Percentiles rank a stretch among this genome's conserved stretches.
Conservation (phyloP, 1,140 invertebrate genomes). For the Penaeus indicus region DNA sequence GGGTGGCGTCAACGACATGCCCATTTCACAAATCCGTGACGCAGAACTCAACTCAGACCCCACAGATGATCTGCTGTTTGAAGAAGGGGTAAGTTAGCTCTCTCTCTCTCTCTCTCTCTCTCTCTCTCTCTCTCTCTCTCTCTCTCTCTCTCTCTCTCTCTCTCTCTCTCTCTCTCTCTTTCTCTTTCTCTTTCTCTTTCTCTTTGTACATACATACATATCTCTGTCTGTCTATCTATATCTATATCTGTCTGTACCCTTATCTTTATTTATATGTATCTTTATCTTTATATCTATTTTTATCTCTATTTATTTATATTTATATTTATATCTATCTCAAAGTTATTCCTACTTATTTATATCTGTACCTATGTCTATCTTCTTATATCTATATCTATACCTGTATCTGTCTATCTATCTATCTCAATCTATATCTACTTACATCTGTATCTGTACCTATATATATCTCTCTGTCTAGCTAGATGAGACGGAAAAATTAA, state of each 20-base stretch:
- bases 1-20: constrained; percentile 80
- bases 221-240: neutral
- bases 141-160: no score
- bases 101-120: no score
- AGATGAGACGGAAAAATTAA: no score
- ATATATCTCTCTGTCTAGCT: no score
- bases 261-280: neutral
- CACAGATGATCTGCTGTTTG: constrained; percentile 47
- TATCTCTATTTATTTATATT: constrained; percentile 5
- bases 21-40: constrained; percentile 85
- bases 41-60: constrained; percentile 83
- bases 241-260: neutral
- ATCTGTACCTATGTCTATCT: neutral
- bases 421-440: no score
- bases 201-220: no score
- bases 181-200: no score
- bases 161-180: no score
- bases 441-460: no score
- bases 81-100: constrained; percentile 52
- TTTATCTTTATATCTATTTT: neutral
- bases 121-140: no score
- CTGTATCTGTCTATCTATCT: neutral
- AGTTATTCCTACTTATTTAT: neutral
- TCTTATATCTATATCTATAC: constrained; percentile 1
- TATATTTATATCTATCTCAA: neutral